Conservation (phyloP, 2,797 vertebrate species). For the Tenualosa ilisha region DNA sequence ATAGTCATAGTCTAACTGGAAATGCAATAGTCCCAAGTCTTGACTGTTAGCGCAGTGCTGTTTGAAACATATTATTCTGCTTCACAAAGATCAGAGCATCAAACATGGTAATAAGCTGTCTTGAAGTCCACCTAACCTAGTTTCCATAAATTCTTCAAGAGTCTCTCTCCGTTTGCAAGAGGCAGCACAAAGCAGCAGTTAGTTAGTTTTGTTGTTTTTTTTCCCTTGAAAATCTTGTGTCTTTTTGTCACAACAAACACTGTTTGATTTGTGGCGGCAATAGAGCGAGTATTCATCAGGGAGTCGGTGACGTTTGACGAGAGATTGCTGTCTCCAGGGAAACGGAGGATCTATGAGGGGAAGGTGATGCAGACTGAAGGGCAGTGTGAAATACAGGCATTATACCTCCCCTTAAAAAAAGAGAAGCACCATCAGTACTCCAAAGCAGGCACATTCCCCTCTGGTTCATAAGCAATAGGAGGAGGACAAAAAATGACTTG, state of each 20-base stretch:
- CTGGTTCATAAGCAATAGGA: neutral
- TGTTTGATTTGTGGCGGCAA: neutral
- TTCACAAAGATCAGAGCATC: slow-evolving; percentile 19
- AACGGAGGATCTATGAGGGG: slow-evolving; percentile 2
- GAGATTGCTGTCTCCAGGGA: slow-evolving; percentile 13
- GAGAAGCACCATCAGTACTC: slow-evolving; percentile 17
- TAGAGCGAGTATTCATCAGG: neutral
- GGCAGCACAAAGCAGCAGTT: slow-evolving; percentile 19
- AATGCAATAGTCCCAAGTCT: neutral
- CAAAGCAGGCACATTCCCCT: slow-evolving; percentile 23
- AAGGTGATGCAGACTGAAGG: slow-evolving; percentile 1
- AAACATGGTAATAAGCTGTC: neutral
- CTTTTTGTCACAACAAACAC: slow-evolving; percentile 12
- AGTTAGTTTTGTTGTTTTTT: neutral
- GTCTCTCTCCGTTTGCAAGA: neutral
- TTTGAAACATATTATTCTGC: slow-evolving; percentile 13
- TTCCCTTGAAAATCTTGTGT: slow-evolving; percentile 1
- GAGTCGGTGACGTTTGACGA: neutral
- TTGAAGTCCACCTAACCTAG: slow-evolving; percentile 22
- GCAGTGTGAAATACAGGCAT: neutral
- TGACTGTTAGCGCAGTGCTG: neutral
- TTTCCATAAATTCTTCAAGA: slow-evolving; percentile 21
- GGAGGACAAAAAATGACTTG: neutral
- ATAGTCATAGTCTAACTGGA: neutral
- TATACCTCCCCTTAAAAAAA: slow-evolving; percentile 14